Percentiles rank a stretch among this genome's conserved stretches.
phyloP scores from a whole-genome alignment of 2,113 vertebrate species.

The Sula dactylatra region DNA sequence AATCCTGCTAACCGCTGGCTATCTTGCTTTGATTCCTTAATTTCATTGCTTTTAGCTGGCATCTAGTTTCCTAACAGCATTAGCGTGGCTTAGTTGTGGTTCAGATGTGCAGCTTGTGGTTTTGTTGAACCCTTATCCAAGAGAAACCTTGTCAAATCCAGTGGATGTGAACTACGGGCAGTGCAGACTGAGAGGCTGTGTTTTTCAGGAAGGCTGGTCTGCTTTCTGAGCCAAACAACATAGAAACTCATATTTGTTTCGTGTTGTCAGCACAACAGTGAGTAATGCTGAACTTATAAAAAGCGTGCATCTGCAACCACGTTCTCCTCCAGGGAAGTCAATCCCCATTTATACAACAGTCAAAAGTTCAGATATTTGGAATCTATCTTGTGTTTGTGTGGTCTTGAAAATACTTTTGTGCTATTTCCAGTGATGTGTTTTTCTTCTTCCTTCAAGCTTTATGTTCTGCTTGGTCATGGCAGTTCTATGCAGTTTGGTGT shows the following conservation, averaged over 20 bases:
- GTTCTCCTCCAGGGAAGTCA: background rate
- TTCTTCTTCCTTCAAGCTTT: background rate
- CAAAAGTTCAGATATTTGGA: background rate
- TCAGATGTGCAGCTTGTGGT: background rate
- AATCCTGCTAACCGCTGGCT: background rate
- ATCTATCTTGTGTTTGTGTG: background rate
- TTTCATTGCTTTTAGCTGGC: background rate
- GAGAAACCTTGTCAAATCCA: background rate
- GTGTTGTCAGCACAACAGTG: constrained; percentile 22
- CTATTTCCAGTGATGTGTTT: background rate
- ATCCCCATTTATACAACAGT: background rate
- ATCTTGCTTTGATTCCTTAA: background rate
- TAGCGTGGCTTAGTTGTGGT: background rate
- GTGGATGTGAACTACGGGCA: background rate
- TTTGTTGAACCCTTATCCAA: background rate
- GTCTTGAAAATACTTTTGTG: background rate
- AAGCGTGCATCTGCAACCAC: background rate
- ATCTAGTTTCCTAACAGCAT: background rate
- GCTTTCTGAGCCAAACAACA: constrained; percentile 27
- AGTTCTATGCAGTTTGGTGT: background rate
- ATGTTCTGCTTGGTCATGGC: background rate
- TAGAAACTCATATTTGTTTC: constrained; percentile 14
- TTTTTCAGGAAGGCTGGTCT: background rate
- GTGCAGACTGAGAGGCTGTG: background rate
- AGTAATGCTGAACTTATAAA: constrained; percentile 9